Evolutionary conservation across 2,113 vertebrate genomes (phyloP).

Genomic region (Gasterosteus nipponicus): DNA sequence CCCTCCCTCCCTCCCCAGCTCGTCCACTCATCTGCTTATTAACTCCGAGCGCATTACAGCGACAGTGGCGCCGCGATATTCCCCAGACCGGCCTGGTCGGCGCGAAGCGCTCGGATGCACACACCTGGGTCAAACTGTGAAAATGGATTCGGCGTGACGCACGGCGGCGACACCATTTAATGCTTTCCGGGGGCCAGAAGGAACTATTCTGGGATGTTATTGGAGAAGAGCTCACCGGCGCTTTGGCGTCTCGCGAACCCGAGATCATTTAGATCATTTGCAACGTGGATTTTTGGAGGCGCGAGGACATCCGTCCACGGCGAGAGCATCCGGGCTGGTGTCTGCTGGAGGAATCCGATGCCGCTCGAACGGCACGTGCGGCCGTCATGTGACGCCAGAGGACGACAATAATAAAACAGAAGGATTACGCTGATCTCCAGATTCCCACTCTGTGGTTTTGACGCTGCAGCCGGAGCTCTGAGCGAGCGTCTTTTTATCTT

Average conservation of each 20-base stretch:
- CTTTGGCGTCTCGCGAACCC: slow-evolving; percentile 10
- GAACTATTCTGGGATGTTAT: slow-evolving; percentile 8
- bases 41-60: slow-evolving; percentile 73
- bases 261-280: slow-evolving; percentile 23
- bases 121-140: slow-evolving; percentile 56
- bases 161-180: background rate
- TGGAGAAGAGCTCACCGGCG: slow-evolving; percentile 9
- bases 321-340: slow-evolving; percentile 2
- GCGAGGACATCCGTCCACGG: background rate
- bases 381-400: slow-evolving; percentile 21
- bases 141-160: slow-evolving; percentile 20
- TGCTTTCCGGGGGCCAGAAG: slow-evolving; percentile 12
- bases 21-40: slow-evolving; percentile 72
- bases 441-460: slow-evolving; percentile 34
- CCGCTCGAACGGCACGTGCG: slow-evolving; percentile 19
- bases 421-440: slow-evolving; percentile 51
- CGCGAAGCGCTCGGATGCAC: slow-evolving; percentile 12
- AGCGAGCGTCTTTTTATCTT: slow-evolving; percentile 33
- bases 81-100: slow-evolving; percentile 53
- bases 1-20: slow-evolving; percentile 21
- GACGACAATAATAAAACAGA: slow-evolving; percentile 38
- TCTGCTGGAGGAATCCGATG: slow-evolving; percentile 36
- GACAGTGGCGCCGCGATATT: slow-evolving; percentile 54
- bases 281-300: slow-evolving; percentile 23
- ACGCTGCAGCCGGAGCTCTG: slow-evolving; percentile 22